Percentiles rank a stretch among this genome's conserved stretches.
These are phyloP conservation scores for Tor tambroides DNA, from an alignment of 2,113 vertebrate species.

Conservation along the genomic window DNA sequence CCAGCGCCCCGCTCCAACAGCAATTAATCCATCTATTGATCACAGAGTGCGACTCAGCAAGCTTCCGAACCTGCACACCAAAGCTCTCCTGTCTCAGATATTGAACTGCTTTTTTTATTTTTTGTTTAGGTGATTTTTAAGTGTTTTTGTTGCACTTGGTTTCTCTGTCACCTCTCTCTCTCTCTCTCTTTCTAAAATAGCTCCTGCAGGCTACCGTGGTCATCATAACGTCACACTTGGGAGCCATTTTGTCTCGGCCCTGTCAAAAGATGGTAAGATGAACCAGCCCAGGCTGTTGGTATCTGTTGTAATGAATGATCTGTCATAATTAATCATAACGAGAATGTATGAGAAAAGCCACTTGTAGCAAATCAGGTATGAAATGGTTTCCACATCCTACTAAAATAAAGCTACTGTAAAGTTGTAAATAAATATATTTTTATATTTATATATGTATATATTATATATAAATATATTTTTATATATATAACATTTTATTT, in stretches of 20 bases:
- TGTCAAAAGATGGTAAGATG: not conserved
- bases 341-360: not conserved
- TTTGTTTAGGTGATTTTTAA: constrained; percentile 19
- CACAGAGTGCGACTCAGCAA: constrained; percentile 69
- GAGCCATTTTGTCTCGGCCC: constrained; percentile 13
- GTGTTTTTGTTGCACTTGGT: constrained; percentile 13
- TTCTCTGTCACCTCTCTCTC: not conserved
- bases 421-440: not conserved
- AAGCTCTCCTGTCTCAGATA: constrained; percentile 28
- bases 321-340: not conserved
- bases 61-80: constrained; percentile 59
- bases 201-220: not conserved
- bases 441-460: too few species aligned
- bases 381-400: not conserved
- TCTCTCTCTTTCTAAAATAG: not conserved
- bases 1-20: constrained; percentile 64
- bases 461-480: too few species aligned
- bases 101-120: constrained; percentile 22
- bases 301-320: not conserved
- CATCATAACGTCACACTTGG: constrained; percentile 3
- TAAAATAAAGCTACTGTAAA: not conserved
- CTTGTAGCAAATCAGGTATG: not conserved
- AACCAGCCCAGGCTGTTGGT: constrained; percentile 11
- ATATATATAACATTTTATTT: too few species aligned
- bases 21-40: constrained; percentile 83